Conservation (phyloP, 2,113 vertebrate genomes). For the Vimba vimba region DNA sequence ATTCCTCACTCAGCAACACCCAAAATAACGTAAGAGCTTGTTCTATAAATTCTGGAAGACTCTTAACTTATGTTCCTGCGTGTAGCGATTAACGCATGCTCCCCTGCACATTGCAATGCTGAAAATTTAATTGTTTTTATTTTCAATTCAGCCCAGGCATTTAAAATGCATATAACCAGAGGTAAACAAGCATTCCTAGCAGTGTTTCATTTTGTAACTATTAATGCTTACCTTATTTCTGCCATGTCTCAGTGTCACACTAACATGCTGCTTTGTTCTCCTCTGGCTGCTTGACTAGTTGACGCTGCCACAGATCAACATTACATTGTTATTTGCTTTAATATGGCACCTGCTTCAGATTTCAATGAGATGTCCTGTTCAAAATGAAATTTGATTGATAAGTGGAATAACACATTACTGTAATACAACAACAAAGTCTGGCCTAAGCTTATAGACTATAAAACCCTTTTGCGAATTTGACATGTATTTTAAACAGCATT, state of each 20-base stretch:
- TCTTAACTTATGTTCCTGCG: slow-evolving; percentile 77
- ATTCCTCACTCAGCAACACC: slow-evolving; percentile 71
- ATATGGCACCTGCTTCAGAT: slow-evolving; percentile 65
- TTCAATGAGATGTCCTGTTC: too few relatives aligned
- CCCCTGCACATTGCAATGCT: slow-evolving; percentile 60
- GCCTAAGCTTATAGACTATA: too few relatives aligned
- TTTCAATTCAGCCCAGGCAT: slow-evolving; percentile 70
- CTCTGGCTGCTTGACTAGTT: slow-evolving; percentile 12
- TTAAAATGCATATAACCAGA: slow-evolving; percentile 80
- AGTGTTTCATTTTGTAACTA: slow-evolving; percentile 78
- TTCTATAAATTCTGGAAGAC: slow-evolving; percentile 78
- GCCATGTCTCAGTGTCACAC: slow-evolving; percentile 65
- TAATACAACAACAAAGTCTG: not conserved
- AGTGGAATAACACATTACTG: too few relatives aligned
- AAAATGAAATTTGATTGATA: too few relatives aligned
- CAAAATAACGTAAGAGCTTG: slow-evolving; percentile 73
- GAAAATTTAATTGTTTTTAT: slow-evolving; percentile 73
- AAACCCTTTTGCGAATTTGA: too few relatives aligned
- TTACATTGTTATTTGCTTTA: slow-evolving; percentile 70
- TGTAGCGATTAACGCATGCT: slow-evolving; percentile 72
- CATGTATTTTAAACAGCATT: too few relatives aligned
- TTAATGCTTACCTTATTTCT: slow-evolving; percentile 78
- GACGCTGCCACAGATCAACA: slow-evolving; percentile 48
- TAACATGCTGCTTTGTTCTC: slow-evolving; percentile 69
- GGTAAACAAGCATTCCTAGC: slow-evolving; percentile 76